Conservation (phyloP, 2,797 vertebrate species). For the Thripadectes ignobilis region DNA sequence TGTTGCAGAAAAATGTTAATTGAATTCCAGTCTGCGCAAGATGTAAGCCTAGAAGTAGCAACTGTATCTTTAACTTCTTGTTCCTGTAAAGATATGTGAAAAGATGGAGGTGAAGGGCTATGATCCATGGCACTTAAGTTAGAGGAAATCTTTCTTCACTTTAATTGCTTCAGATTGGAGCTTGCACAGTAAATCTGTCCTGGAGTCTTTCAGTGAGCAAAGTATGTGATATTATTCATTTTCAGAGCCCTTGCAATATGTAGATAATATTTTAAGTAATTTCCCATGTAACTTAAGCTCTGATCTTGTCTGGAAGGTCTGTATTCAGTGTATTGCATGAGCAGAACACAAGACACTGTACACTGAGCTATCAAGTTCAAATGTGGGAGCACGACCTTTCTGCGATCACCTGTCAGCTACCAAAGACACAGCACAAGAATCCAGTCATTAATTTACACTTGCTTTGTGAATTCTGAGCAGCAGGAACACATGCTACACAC, state of each 20-base stretch:
- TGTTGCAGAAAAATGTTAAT: constrained; percentile 57
- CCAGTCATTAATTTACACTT: background rate
- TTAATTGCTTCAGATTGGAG: background rate
- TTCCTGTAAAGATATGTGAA: background rate
- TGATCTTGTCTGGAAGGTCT: background rate
- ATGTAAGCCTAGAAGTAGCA: background rate
- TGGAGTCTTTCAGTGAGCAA: background rate
- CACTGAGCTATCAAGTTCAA: background rate
- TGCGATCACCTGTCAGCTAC: background rate
- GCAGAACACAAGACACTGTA: background rate
- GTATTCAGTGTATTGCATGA: background rate
- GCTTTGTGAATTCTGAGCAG: background rate
- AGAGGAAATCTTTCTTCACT: background rate
- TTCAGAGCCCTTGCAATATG: background rate
- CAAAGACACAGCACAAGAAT: background rate
- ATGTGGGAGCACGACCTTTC: background rate
- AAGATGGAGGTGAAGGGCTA: background rate
- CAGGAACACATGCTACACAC: background rate
- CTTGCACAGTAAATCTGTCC: background rate
- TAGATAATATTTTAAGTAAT: background rate
- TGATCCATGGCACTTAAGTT: background rate
- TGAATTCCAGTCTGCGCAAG: constrained; percentile 36
- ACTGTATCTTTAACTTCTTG: constrained; percentile 18
- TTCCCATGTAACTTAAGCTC: background rate
- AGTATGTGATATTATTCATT: background rate